Evolutionary conservation across 2,888 invertebrate genomes (phyloP).

Genomic region (Agonopterix heracliana): DNA sequence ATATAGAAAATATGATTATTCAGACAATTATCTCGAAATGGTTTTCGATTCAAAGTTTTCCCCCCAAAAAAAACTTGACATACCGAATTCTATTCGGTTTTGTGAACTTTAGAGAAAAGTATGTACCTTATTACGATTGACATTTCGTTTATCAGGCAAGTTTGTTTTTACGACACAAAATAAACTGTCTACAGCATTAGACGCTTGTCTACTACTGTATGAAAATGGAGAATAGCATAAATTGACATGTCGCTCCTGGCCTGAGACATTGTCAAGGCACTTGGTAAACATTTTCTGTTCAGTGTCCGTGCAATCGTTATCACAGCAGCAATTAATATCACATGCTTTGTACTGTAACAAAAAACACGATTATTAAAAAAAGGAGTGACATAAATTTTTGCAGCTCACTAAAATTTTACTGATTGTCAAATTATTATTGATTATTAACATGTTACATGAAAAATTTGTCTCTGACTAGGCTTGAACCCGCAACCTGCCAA

Average conservation of each 20-base stretch:
- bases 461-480: too few relatives aligned
- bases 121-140: conserved; percentile 30
- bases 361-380: not conserved
- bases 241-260: conserved; percentile 15
- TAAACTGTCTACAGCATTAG: conserved; percentile 32
- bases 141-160: conserved; percentile 41
- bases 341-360: conserved; percentile 76
- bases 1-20: too few relatives aligned
- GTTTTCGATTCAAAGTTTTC: too few relatives aligned
- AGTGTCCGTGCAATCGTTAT: conserved; percentile 80
- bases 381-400: not conserved
- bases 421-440: too few relatives aligned
- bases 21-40: too few relatives aligned
- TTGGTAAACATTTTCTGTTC: conserved; percentile 76
- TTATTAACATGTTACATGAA: too few relatives aligned
- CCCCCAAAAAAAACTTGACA: too few relatives aligned
- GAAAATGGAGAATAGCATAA: conserved; percentile 26
- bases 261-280: conserved; percentile 57
- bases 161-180: conserved; percentile 61
- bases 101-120: too few relatives aligned
- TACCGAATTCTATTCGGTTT: too few relatives aligned
- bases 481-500: too few relatives aligned
- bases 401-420: not conserved
- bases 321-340: conserved; percentile 92
- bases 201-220: conserved; percentile 17